Evolutionary conservation across 37 sponge, comb jelly and placozoan species (phyloP).

Genomic region (Amphimedon queenslandica): DNA sequence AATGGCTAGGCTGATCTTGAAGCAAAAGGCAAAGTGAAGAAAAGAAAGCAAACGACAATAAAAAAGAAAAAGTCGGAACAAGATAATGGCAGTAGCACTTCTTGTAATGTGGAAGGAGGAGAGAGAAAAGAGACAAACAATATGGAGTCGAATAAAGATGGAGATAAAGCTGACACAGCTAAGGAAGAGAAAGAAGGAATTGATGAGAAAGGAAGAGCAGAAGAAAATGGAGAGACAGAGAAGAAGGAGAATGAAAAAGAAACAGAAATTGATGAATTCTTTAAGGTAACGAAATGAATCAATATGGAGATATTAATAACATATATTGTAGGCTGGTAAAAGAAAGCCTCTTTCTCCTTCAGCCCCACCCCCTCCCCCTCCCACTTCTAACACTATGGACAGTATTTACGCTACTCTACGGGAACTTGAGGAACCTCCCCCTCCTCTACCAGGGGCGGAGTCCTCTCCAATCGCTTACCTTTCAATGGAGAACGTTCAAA

Average conservation of each 20-base stretch:
- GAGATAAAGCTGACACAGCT: conserved; percentile 1
- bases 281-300: conserved; percentile 22
- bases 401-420: conserved; percentile 69
- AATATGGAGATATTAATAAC: neutral
- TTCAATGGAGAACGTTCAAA: conserved; percentile 16
- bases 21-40: conserved; percentile 46
- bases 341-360: neutral
- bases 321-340: conserved; percentile 1
- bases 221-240: conserved; percentile 52
- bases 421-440: conserved; percentile 70
- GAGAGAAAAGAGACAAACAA: too few species aligned
- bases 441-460: conserved; percentile 28
- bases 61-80: too few species aligned
- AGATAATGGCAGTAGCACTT: too few species aligned
- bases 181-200: conserved; percentile 1
- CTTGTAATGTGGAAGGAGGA: too few species aligned
- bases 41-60: neutral
- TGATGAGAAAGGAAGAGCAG: conserved; percentile 76
- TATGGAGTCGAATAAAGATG: too few species aligned
- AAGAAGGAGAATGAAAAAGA: neutral
- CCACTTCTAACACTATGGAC: conserved; percentile 17
- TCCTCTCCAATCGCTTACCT: conserved; percentile 3
- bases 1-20: conserved; percentile 26
- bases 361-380: neutral
- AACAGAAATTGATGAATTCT: conserved; percentile 20